Conservation (phyloP, 2,888 invertebrate genomes). For the Cepaea hortensis region DNA sequence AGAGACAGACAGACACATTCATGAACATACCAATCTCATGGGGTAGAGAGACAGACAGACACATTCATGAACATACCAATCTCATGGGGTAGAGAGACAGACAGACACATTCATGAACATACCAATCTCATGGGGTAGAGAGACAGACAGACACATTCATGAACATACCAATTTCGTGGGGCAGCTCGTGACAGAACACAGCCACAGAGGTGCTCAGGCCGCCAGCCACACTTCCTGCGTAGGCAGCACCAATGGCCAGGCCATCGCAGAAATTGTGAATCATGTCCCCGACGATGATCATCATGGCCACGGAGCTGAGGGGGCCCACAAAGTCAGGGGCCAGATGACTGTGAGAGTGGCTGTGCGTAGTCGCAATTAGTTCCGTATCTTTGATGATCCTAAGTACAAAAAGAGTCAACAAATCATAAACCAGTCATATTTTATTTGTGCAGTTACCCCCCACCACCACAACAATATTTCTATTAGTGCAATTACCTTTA, state of each 20-base stretch:
- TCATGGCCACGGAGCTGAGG: slow-evolving; percentile 37
- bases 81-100: no score
- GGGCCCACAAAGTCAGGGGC: slow-evolving; percentile 11
- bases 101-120: no score
- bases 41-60: no score
- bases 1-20: no score
- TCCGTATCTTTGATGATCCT: slow-evolving; percentile 16
- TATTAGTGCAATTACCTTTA: neutral
- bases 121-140: no score
- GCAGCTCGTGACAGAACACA: slow-evolving; percentile 41
- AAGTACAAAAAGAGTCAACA: neutral
- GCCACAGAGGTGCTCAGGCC: slow-evolving; percentile 38
- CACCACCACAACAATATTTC: no score
- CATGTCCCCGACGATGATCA: slow-evolving; percentile 36
- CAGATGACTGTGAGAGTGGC: slow-evolving; percentile 39
- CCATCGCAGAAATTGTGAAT: slow-evolving; percentile 39
- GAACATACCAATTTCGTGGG: slow-evolving; percentile 39
- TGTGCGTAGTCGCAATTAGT: neutral
- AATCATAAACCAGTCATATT: no score
- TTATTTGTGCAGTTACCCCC: no score
- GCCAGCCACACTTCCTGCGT: slow-evolving; percentile 27
- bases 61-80: no score
- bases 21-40: no score
- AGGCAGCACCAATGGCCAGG: slow-evolving; percentile 34
- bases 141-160: neutral